phyloP scores from a whole-genome alignment of 2,797 vertebrate species.

The Uromys caudimaculatus region DNA sequence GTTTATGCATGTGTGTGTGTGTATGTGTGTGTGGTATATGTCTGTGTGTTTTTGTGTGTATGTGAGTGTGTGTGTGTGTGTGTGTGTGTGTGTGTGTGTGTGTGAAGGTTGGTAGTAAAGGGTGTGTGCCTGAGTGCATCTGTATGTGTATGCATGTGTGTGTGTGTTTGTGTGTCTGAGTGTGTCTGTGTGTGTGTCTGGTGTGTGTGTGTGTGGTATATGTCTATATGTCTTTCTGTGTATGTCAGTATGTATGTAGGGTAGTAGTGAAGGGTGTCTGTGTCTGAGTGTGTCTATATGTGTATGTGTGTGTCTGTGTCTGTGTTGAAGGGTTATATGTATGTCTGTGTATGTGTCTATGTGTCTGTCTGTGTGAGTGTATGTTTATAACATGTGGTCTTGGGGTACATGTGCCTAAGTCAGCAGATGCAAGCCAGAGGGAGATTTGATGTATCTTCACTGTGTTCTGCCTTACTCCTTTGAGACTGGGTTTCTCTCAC shows the following conservation, averaged over 20 bases:
- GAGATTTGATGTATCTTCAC: not conserved
- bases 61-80: too few relatives aligned
- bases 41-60: not conserved
- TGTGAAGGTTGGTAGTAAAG: too few relatives aligned
- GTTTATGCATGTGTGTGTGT: not conserved
- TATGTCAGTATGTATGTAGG: too few relatives aligned
- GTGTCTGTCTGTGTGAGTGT: not conserved
- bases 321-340: not conserved
- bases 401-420: not conserved
- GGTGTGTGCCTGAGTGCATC: not conserved
- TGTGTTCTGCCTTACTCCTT: not conserved
- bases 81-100: not conserved
- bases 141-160: too few relatives aligned
- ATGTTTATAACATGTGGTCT: not conserved
- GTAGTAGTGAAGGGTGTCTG: not conserved
- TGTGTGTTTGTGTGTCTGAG: too few relatives aligned
- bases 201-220: too few relatives aligned
- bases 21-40: not conserved
- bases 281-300: not conserved
- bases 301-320: not conserved
- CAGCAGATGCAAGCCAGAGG: not conserved
- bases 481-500: not conserved
- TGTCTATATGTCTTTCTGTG: too few relatives aligned
- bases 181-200: too few relatives aligned
- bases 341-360: not conserved